Evolutionary conservation across 1,140 invertebrate genomes (phyloP).

Genomic region (Lordiphosa collinella): DNA sequence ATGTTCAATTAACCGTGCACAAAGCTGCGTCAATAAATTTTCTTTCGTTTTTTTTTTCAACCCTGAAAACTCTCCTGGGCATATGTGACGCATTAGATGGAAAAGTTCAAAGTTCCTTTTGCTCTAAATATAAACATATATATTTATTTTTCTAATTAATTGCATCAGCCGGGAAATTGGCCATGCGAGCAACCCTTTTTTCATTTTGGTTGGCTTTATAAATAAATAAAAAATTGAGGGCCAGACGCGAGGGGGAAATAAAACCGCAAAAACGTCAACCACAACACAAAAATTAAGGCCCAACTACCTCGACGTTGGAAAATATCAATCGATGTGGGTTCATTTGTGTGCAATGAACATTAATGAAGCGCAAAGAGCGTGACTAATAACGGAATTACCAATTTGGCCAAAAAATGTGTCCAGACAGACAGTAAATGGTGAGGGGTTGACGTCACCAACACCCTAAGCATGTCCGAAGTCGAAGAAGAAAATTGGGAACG

Average conservation of each 20-base stretch:
- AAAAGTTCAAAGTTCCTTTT: constrained; percentile 61
- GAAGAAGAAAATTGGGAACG: background rate
- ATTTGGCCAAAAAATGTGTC: constrained; percentile 59
- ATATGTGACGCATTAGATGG: constrained; percentile 52
- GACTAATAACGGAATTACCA: constrained; percentile 77
- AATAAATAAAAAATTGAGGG: constrained; percentile 45
- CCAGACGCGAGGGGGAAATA: background rate
- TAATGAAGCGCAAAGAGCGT: constrained; percentile 78
- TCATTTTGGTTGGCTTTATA: constrained; percentile 35
- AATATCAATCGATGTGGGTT: constrained; percentile 78
- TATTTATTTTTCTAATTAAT: constrained; percentile 76
- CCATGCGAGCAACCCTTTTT: constrained; percentile 54
- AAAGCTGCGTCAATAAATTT: constrained; percentile 64
- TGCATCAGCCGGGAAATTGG: constrained; percentile 42
- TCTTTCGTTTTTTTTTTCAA: constrained; percentile 19
- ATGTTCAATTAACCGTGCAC: constrained; percentile 72
- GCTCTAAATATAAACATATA: constrained; percentile 36
- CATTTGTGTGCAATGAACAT: constrained; percentile 78
- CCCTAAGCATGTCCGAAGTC: background rate
- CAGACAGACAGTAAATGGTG: constrained; percentile 12
- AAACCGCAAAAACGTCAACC: constrained; percentile 72
- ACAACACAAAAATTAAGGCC: constrained; percentile 54
- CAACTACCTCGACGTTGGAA: constrained; percentile 38
- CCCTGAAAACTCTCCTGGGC: constrained; percentile 29
- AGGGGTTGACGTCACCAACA: background rate